Conservation (phyloP, 1,140 invertebrate species). For the Glossosoma conforme region DNA sequence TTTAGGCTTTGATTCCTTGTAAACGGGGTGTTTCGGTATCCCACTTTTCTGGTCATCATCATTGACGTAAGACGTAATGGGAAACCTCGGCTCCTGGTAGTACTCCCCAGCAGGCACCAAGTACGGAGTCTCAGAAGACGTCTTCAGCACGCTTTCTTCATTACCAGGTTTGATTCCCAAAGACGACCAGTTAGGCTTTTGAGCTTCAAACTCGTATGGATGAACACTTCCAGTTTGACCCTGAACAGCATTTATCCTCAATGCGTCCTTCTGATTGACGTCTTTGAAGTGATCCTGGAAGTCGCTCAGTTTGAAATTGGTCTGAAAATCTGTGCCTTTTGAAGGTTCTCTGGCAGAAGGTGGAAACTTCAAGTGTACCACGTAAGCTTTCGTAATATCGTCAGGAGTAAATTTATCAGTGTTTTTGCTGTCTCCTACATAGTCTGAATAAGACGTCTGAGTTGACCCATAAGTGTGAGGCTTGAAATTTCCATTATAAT, state of each 20-base stretch:
- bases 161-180: slow-evolving; percentile 3
- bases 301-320: too few relatives aligned
- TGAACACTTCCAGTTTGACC: neutral
- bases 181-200: slow-evolving; percentile 16
- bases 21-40: neutral
- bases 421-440: too few relatives aligned
- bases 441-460: slow-evolving; percentile 3
- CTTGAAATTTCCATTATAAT: slow-evolving; percentile 1
- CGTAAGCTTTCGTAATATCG: too few relatives aligned
- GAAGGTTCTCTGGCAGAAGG: too few relatives aligned
- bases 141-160: neutral
- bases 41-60: slow-evolving; percentile 14
- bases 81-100: slow-evolving; percentile 27
- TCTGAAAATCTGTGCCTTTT: too few relatives aligned
- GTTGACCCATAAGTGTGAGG: neutral
- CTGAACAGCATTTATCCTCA: too few relatives aligned
- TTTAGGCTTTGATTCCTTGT: neutral
- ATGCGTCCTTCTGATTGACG: too few relatives aligned
- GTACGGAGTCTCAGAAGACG: slow-evolving; percentile 4
- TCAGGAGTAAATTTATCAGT: too few relatives aligned
- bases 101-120: slow-evolving; percentile 21
- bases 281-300: too few relatives aligned
- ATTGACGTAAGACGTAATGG: neutral
- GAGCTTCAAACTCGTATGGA: slow-evolving; percentile 19
- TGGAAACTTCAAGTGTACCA: too few relatives aligned